Percentiles rank a stretch among this genome's conserved stretches.
phyloP scores from a whole-genome alignment of 2,113 vertebrate species.

The human (Homo sapiens) region GRCh38 chr1:114615001-114615500 shows the following conservation, averaged over 20 bases:
- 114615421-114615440: not conserved
- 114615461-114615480: not conserved
- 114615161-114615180: not conserved
- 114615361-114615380: not conserved
- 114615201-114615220: not conserved
- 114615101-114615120: not conserved
- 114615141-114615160: slow-evolving; percentile 38
- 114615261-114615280: not conserved
- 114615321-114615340: not conserved
- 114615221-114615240: not conserved
- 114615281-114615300: not conserved
- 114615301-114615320: slow-evolving; percentile 3
- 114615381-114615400: not conserved
- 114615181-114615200: slow-evolving; percentile 16
- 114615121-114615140: not conserved
- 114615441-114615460: not conserved
- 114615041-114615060: not conserved
- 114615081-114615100: not conserved
- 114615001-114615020: not conserved
- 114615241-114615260: not conserved
- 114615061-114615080: not conserved
- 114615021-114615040: not conserved
- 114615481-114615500: not conserved
- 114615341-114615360: slow-evolving; percentile 17
- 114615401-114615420: not conserved